Evolutionary conservation across 2,888 invertebrate species (phyloP).

Genomic region (Cenopis cana): DNA sequence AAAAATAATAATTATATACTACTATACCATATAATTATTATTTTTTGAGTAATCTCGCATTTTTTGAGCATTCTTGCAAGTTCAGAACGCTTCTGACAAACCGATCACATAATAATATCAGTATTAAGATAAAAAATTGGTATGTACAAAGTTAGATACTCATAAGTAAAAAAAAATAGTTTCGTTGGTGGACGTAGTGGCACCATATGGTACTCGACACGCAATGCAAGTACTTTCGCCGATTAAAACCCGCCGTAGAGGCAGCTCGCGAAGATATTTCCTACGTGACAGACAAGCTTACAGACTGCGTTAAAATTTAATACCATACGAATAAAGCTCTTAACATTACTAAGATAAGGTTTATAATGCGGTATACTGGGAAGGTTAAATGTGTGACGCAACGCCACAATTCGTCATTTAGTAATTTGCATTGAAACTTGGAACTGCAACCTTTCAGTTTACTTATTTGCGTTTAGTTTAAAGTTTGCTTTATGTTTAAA

Average conservation of each 20-base stretch:
- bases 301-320: not conserved
- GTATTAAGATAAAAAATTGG: not conserved
- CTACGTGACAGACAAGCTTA: slow-evolving; percentile 68
- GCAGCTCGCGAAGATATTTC: slow-evolving; percentile 59
- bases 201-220: slow-evolving; percentile 63
- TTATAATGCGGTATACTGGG: too few relatives aligned
- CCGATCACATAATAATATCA: not conserved
- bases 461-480: too few relatives aligned
- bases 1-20: too few relatives aligned
- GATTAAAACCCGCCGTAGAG: slow-evolving; percentile 68
- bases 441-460: too few relatives aligned
- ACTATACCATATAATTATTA: too few relatives aligned
- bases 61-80: not conserved
- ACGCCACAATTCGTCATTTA: too few relatives aligned
- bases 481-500: too few relatives aligned
- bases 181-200: slow-evolving; percentile 39
- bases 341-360: too few relatives aligned
- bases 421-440: too few relatives aligned
- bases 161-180: not conserved
- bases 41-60: not conserved
- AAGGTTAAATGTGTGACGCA: too few relatives aligned
- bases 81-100: not conserved
- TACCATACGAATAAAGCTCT: too few relatives aligned
- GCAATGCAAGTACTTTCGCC: slow-evolving; percentile 76
- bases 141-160: not conserved